These are phyloP conservation scores for Galeopterus variegatus DNA, from an alignment of 2,113 vertebrate species.

Conservation along the genomic window DNA sequence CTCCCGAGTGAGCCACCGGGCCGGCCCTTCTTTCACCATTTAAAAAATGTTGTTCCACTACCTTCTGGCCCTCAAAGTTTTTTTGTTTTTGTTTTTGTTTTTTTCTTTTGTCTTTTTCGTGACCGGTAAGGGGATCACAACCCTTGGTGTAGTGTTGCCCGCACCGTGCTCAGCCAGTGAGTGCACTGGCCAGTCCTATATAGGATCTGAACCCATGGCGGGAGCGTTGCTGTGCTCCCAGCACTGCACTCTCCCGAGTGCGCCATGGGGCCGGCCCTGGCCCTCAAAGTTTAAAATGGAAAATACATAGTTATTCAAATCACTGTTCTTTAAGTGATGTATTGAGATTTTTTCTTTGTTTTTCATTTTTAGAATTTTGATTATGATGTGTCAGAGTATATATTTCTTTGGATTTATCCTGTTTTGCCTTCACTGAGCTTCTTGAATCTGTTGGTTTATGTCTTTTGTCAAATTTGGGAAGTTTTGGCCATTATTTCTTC, in stretches of 20 bases:
- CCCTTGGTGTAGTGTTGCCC: too few species aligned
- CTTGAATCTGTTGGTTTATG: background rate
- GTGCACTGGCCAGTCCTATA: too few species aligned
- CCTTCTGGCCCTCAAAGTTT: background rate
- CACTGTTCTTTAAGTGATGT: background rate
- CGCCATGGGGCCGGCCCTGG: too few species aligned
- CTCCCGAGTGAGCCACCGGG: too few species aligned
- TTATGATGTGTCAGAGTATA: background rate
- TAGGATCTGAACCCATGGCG: too few species aligned
- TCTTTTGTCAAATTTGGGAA: background rate
- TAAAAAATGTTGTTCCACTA: background rate
- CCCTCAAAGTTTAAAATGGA: background rate
- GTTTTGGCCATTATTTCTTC: constrained; percentile 10
- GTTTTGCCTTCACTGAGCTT: background rate
- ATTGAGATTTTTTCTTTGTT: background rate
- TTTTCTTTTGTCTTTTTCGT: too few species aligned
- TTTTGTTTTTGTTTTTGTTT: too few species aligned
- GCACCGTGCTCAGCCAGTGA: too few species aligned
- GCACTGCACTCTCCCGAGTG: too few species aligned
- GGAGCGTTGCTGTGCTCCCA: too few species aligned
- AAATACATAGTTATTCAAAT: background rate
- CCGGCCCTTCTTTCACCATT: background rate
- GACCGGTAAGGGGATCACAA: too few species aligned
- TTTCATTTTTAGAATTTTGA: background rate
- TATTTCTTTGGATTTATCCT: background rate